phyloP scores from a whole-genome alignment of 1,140 invertebrate species.

The Maconellicoccus hirsutus region DNA sequence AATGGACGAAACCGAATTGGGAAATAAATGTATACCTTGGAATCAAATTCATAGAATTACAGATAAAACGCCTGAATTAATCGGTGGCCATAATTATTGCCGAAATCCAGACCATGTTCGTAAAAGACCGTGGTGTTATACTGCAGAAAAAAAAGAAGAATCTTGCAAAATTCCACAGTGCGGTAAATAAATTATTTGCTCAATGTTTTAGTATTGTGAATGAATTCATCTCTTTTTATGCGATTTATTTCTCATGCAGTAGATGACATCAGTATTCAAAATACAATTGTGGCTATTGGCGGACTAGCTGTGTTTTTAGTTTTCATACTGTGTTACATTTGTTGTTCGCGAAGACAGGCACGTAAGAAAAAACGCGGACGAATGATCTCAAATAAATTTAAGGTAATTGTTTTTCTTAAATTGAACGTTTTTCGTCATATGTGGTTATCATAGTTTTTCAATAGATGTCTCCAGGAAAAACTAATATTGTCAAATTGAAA shows the following conservation, averaged over 20 bases:
- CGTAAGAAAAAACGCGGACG: background rate
- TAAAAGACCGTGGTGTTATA: constrained; percentile 76
- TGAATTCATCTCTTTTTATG: too few species aligned
- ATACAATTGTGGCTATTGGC: background rate
- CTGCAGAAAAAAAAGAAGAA: constrained; percentile 50
- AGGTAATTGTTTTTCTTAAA: background rate
- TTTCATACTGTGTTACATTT: background rate
- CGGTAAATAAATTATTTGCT: constrained; percentile 38
- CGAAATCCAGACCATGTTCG: constrained; percentile 75
- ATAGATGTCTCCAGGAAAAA: constrained; percentile 28
- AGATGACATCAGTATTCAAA: background rate
- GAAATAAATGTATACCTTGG: constrained; percentile 71
- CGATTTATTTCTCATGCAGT: too few species aligned
- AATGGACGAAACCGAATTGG: constrained; percentile 55
- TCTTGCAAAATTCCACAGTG: constrained; percentile 76
- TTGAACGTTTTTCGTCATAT: background rate
- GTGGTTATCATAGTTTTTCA: background rate
- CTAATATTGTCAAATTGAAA: constrained; percentile 35
- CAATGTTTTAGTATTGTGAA: too few species aligned
- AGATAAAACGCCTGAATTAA: constrained; percentile 65
- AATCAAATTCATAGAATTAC: constrained; percentile 49
- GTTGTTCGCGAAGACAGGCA: background rate
- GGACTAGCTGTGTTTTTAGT: background rate
- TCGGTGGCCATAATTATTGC: constrained; percentile 80
- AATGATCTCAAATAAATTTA: constrained; percentile 13